phyloP scores from a whole-genome alignment of 2,797 vertebrate species.

The Periparus ater region DNA sequence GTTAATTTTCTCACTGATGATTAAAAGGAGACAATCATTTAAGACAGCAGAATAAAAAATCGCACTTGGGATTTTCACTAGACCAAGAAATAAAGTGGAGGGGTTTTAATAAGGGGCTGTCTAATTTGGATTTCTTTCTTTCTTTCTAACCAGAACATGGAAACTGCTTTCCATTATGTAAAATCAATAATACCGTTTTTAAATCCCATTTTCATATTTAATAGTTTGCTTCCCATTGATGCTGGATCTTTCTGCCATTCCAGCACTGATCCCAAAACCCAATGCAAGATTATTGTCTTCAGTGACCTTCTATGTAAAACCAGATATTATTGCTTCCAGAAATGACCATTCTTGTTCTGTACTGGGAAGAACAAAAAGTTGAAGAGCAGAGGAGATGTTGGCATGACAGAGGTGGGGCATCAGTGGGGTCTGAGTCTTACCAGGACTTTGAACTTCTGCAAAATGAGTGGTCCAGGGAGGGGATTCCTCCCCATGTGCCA shows the following conservation, averaged over 20 bases:
- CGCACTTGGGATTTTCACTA: conserved; percentile 8
- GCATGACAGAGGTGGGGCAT: not conserved
- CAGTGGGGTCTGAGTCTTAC: rapidly evolving
- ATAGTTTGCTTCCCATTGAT: not conserved
- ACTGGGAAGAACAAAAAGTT: not conserved
- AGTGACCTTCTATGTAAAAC: not conserved
- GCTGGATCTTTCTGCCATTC: not conserved
- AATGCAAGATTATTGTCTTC: not conserved
- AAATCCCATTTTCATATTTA: conserved; percentile 26
- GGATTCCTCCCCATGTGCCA: not conserved
- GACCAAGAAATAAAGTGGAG: conserved; percentile 43
- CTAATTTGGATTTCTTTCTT: conserved; percentile 33
- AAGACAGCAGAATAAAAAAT: conserved; percentile 60
- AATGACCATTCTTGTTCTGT: not conserved
- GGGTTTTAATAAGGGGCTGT: conserved; percentile 27
- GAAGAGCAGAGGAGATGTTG: not conserved
- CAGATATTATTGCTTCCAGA: not conserved
- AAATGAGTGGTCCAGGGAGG: not conserved
- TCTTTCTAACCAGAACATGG: not conserved
- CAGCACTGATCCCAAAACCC: not conserved
- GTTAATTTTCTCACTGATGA: conserved; percentile 40
- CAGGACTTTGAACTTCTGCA: not conserved
- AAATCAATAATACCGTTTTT: not conserved
- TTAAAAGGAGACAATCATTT: conserved; percentile 56
- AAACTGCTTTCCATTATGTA: conserved; percentile 26